Evolutionary conservation across 1,140 invertebrate species (phyloP).

Genomic region (Drosophila arawakana): DNA sequence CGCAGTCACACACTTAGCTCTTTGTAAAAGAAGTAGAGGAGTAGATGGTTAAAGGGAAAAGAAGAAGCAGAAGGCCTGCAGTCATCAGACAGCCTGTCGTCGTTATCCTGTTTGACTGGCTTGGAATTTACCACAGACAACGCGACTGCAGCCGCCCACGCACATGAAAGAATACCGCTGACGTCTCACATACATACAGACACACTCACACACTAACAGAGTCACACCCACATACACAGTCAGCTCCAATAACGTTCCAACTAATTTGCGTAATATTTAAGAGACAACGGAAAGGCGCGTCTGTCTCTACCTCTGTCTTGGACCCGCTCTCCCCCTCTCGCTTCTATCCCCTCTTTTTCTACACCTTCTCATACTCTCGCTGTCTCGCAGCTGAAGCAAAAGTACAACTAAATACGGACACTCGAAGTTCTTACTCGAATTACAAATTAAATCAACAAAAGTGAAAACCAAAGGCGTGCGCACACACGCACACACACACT

Average conservation of each 20-base stretch:
- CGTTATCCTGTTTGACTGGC: conserved; percentile 20
- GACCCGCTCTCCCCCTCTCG: no score
- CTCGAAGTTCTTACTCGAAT: conserved; percentile 76
- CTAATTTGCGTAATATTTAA: conserved; percentile 81
- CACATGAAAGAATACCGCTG: conserved; percentile 43
- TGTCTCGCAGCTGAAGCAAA: conserved; percentile 8
- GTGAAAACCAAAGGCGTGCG: conserved; percentile 55
- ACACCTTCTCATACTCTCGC: not conserved
- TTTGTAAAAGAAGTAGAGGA: conserved; percentile 2
- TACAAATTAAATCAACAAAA: conserved; percentile 81
- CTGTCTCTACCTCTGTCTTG: no score
- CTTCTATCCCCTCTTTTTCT: no score
- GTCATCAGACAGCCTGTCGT: conserved; percentile 69
- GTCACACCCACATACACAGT: not conserved
- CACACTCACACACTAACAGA: not conserved
- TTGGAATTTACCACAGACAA: conserved; percentile 55
- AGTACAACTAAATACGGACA: conserved; percentile 43
- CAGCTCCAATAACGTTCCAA: conserved; percentile 74
- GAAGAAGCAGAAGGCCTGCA: conserved; percentile 34
- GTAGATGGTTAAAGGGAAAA: no score
- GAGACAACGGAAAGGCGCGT: conserved; percentile 32
- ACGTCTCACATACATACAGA: conserved; percentile 20
- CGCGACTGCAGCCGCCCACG: conserved; percentile 53
- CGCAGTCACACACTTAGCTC: not conserved
- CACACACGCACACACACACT: conserved; percentile 18